Conservation (phyloP, 2,113 vertebrate genomes). For the Sapajus apella region DNA sequence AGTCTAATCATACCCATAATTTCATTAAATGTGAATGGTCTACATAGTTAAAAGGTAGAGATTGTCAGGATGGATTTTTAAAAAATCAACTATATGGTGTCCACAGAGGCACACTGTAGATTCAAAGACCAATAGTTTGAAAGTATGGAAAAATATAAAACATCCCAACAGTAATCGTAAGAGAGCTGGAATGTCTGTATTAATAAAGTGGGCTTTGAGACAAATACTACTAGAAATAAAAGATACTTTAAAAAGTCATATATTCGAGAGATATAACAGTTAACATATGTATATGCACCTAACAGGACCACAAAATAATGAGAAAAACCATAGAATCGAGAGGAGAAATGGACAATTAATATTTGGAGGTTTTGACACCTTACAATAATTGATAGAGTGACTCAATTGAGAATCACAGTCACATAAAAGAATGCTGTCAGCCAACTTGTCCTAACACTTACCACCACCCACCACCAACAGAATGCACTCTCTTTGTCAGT, state of each 20-base stretch:
- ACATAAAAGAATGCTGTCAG: background rate
- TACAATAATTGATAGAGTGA: background rate
- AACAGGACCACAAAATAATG: background rate
- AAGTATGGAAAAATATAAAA: background rate
- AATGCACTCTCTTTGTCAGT: background rate
- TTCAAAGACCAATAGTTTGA: background rate
- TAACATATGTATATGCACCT: background rate
- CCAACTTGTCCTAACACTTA: background rate
- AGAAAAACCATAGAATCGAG: background rate
- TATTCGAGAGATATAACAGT: background rate
- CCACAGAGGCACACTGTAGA: background rate
- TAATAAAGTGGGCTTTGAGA: background rate
- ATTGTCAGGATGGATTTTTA: background rate
- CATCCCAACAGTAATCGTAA: background rate
- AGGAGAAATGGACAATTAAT: background rate
- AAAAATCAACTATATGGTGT: background rate
- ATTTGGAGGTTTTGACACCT: background rate
- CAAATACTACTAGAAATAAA: background rate
- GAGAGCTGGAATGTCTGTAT: background rate
- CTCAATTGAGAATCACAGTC: background rate
- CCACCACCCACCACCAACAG: background rate
- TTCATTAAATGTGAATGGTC: background rate
- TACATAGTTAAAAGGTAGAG: background rate
- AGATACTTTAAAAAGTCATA: background rate
- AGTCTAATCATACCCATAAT: background rate